Percentiles rank a stretch among this genome's conserved stretches.
phyloP scores from a whole-genome alignment of 2,797 vertebrate species.

The Taenioides sp. region DNA sequence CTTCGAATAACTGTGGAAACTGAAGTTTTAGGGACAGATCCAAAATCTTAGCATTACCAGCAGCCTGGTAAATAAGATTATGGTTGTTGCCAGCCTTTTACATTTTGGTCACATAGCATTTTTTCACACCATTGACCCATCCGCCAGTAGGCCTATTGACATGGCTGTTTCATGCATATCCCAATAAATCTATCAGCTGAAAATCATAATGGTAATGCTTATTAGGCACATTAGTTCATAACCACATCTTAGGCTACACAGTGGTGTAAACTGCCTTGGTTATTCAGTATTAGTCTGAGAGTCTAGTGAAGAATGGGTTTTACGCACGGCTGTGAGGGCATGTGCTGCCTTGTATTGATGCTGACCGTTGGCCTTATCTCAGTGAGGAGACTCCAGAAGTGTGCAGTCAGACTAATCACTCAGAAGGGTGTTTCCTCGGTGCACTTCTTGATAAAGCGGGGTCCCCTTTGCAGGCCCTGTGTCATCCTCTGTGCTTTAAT shows the following conservation, averaged over 20 bases:
- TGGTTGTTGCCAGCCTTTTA: too few species aligned
- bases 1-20: too few species aligned
- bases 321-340: neutral
- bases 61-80: too few species aligned
- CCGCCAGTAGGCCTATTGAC: too few species aligned
- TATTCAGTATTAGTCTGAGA: neutral
- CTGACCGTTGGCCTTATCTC: constrained; percentile 62
- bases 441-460: constrained; percentile 52
- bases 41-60: too few species aligned
- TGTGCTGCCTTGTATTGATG: neutral
- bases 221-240: neutral
- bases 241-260: neutral
- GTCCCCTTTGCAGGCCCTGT: neutral
- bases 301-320: neutral
- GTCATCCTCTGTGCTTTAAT: neutral
- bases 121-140: too few species aligned
- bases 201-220: too few species aligned
- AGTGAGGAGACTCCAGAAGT: constrained; percentile 19
- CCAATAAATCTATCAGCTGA: too few species aligned
- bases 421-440: constrained; percentile 57
- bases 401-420: constrained; percentile 17
- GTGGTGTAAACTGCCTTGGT: neutral
- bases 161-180: too few species aligned
- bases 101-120: too few species aligned
- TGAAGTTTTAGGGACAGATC: too few species aligned